Base-by-base conservation (phyloP, 2,888 invertebrate species). In the Caenorhabditis sulstoni region DNA sequence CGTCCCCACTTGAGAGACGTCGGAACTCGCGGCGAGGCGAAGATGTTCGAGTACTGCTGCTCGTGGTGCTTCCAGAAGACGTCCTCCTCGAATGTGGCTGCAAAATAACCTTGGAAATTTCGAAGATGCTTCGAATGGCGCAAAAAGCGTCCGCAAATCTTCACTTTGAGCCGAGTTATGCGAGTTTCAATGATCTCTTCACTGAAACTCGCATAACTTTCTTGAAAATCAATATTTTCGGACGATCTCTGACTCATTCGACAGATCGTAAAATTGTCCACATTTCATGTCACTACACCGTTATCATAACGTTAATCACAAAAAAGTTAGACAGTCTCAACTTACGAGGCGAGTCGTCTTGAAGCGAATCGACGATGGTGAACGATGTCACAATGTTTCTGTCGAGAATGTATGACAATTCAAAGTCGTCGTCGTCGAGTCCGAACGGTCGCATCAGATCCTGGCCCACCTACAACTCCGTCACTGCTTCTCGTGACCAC, bases 391-490 rank as follows among this genome's bases (percentile, higher is more conserved):
- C 73, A 44, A 86, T 71, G 37, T 86, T 85, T 22, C 86, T 53
- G 58, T 86, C 86, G 14, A 86, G 59, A 57, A 86, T 86, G 59
- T 86, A 86, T 0, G 77, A 66, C 35, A 86, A 44, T 18, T 86
- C 86, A 44, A 86, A 82, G 41, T 86, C 86, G 55, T 86, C 86
- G 39, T 86, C 86, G 62, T 86, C 86, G 12, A 84, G 45, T 0
- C 86, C 86, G 47, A 86, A 86, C 3, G 86, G 86, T 45, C 86
- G 75, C 85, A 86, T 85, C 50, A 86, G 73, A 73, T 86, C 86
- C 67, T 85, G 85, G 20, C 85, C 86, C 22, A 86, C 86, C 86
- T 86, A 23, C 0, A 66, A 68, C 47, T 9, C 1, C 12, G 22
- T 20, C 5, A 52, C n/a, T 14, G 14, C 16, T 4, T 23, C 9